These are phyloP conservation scores for Ectemnius continuus DNA, from an alignment of 2,888 invertebrate species.

Conservation along the genomic window DNA sequence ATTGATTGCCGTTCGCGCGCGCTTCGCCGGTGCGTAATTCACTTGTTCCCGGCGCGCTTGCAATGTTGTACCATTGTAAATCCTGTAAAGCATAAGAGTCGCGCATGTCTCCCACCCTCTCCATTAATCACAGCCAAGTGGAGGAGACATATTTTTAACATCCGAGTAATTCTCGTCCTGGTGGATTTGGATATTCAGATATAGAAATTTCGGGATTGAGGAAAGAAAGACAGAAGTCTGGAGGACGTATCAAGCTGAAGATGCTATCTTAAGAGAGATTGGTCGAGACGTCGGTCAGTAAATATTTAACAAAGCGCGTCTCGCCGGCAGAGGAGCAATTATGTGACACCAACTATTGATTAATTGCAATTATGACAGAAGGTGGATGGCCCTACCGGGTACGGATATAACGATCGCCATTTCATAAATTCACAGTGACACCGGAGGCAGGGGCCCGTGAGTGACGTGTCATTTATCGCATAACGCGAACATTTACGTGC, in stretches of 20 bases:
- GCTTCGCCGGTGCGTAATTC: conserved; percentile 14
- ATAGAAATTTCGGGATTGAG: too few species aligned
- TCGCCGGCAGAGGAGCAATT: conserved; percentile 48
- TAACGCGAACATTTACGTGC: conserved; percentile 61
- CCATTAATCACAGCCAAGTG: not conserved
- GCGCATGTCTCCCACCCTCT: not conserved
- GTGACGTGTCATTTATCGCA: conserved; percentile 64
- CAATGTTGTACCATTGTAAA: too few species aligned
- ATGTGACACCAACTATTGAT: conserved; percentile 54
- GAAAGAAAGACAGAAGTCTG: not conserved
- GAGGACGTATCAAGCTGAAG: not conserved
- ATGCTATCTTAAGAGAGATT: conserved; percentile 5
- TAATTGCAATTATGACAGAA: conserved; percentile 53
- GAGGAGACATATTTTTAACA: too few species aligned
- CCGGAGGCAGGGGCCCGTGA: conserved; percentile 42
- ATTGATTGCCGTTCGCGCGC: conserved; percentile 54
- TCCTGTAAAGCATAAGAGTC: too few species aligned
- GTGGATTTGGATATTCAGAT: too few species aligned
- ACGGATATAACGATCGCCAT: conserved; percentile 58
- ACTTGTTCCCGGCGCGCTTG: conserved; percentile 19
- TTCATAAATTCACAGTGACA: conserved; percentile 64
- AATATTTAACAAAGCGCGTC: conserved; percentile 56
- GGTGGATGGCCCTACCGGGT: conserved; percentile 40
- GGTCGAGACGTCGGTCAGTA: conserved; percentile 37
- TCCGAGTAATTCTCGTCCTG: too few species aligned